These are phyloP conservation scores for Oryctes rhinoceros DNA, from an alignment of 1,140 invertebrate genomes.

Conservation along the genomic window DNA sequence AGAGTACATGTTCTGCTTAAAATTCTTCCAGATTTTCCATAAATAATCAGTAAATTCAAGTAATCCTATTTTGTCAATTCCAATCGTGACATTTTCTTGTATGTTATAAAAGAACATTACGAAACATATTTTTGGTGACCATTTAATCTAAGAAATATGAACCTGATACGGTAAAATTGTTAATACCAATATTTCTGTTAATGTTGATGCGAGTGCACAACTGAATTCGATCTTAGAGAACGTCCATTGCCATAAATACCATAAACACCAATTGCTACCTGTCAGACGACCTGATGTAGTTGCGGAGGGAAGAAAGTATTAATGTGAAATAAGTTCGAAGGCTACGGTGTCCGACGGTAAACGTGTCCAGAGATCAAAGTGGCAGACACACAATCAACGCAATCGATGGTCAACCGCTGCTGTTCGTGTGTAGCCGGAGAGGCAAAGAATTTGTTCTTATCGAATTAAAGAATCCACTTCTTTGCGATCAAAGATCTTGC, in stretches of 20 bases:
- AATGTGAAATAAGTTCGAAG: conserved; percentile 45
- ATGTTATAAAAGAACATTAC: too few species aligned
- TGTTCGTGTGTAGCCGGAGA: neutral
- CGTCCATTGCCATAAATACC: conserved; percentile 4
- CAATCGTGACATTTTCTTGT: too few species aligned
- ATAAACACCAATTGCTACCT: conserved; percentile 3
- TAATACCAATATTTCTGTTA: neutral
- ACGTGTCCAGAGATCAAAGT: conserved; percentile 47
- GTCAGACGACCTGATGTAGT: neutral
- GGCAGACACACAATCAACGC: conserved; percentile 45
- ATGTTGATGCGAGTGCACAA: neutral
- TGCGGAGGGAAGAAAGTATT: neutral
- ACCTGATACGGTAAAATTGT: too few species aligned
- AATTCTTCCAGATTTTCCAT: too few species aligned
- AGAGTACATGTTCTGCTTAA: too few species aligned
- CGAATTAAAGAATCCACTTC: neutral
- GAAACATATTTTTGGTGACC: too few species aligned
- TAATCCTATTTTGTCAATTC: too few species aligned
- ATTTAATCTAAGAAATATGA: too few species aligned
- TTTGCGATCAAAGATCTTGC: neutral
- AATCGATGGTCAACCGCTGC: conserved; percentile 29
- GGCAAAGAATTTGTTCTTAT: neutral
- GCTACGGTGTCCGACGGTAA: conserved; percentile 44
- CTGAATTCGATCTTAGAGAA: neutral
- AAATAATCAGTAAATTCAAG: too few species aligned